phyloP scores from a whole-genome alignment of 2,888 invertebrate genomes.

The Pammene aurita region DNA sequence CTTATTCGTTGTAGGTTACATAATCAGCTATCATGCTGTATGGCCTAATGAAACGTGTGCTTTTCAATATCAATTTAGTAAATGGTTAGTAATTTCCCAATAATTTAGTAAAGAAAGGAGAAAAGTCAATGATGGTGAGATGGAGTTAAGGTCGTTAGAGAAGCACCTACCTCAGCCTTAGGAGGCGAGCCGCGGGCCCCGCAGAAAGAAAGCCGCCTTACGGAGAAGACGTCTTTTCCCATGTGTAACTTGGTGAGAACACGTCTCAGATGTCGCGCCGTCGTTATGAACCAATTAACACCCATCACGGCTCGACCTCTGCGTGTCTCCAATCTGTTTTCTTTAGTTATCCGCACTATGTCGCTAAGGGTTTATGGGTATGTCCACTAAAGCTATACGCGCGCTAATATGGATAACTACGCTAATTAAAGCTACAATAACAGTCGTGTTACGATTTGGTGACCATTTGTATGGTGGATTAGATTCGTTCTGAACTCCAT shows the following conservation, averaged over 20 bases:
- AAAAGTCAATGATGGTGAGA: background rate
- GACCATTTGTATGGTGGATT: background rate
- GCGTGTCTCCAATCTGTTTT: slow-evolving; percentile 48
- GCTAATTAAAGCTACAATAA: background rate
- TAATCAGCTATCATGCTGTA: too few relatives aligned
- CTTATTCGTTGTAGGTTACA: too few relatives aligned
- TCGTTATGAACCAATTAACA: slow-evolving; percentile 68
- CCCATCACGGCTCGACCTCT: slow-evolving; percentile 64
- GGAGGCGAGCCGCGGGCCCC: slow-evolving; percentile 57
- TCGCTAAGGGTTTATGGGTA: slow-evolving; percentile 1
- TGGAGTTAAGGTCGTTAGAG: background rate
- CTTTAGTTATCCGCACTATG: slow-evolving; percentile 21
- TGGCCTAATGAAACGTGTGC: too few relatives aligned
- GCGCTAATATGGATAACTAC: slow-evolving; percentile 9
- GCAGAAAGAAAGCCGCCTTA: slow-evolving; percentile 65
- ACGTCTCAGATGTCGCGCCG: slow-evolving; percentile 50
- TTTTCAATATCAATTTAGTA: too few relatives aligned
- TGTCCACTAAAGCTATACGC: slow-evolving; percentile 4
- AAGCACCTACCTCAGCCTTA: slow-evolving; percentile 60
- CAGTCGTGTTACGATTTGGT: background rate
- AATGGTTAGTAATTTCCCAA: too few relatives aligned
- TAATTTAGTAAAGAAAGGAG: too few relatives aligned
- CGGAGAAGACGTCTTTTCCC: slow-evolving; percentile 64
- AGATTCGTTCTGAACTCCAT: too few relatives aligned
- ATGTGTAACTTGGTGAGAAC: slow-evolving; percentile 59